Conservation (phyloP, 2,113 vertebrate genomes). For the Thamnophis sirtalis region DNA sequence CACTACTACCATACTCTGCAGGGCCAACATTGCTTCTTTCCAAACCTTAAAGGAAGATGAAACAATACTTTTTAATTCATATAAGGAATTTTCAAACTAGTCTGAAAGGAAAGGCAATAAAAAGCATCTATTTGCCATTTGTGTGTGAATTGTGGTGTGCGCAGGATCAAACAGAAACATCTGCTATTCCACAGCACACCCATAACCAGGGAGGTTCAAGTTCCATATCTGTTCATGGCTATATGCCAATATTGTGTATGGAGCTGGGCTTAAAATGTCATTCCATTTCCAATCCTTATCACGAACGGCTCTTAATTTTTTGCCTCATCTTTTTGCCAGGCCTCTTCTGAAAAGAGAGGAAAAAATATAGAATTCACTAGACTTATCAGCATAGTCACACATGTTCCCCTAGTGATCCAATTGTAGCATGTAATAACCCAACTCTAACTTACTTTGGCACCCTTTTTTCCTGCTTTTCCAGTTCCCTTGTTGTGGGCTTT, state of each 20-base stretch:
- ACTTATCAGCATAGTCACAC: background rate
- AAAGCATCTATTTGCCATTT: constrained; percentile 25
- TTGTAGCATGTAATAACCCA: background rate
- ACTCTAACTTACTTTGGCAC: constrained; percentile 68
- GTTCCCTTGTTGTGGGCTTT: constrained; percentile 78
- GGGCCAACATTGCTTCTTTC: background rate
- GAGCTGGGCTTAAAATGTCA: background rate
- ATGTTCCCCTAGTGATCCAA: background rate
- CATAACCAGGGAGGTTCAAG: background rate
- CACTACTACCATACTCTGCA: background rate
- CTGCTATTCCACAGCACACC: background rate
- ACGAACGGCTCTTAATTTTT: constrained; percentile 82
- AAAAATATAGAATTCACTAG: background rate
- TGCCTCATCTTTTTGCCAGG: constrained; percentile 86
- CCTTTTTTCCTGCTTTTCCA: constrained; percentile 68
- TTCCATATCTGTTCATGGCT: background rate
- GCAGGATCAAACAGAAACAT: constrained; percentile 11
- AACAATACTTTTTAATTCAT: constrained; percentile 35
- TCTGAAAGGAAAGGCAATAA: constrained; percentile 14
- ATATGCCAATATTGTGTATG: background rate
- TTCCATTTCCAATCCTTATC: constrained; percentile 39
- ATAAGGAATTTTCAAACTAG: constrained; percentile 34
- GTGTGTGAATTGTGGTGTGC: constrained; percentile 12
- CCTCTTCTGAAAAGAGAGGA: constrained; percentile 79
- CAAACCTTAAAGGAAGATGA: background rate